Evolutionary conservation across 2,888 invertebrate species (phyloP).

Genomic region (Hetaerina titia): DNA sequence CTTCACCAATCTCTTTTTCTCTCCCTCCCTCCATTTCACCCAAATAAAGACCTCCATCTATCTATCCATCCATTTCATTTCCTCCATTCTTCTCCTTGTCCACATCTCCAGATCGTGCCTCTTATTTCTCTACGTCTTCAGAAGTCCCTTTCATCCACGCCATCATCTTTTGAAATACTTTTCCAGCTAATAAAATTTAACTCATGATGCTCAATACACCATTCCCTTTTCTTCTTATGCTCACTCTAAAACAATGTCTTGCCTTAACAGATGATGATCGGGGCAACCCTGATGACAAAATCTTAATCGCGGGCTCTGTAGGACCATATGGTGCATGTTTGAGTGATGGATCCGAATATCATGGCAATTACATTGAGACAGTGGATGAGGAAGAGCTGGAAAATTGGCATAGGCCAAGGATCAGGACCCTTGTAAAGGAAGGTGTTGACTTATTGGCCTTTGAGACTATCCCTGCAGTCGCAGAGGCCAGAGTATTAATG

Average conservation of each 20-base stretch:
- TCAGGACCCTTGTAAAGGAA: constrained; percentile 87
- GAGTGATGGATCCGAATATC: constrained; percentile 95
- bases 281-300: not conserved
- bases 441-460: constrained; percentile 92
- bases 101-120: too few species aligned
- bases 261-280: not conserved
- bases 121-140: too few species aligned
- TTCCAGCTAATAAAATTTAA: too few species aligned
- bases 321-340: constrained; percentile 96
- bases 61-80: too few species aligned
- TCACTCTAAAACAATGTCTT: not conserved
- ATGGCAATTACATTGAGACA: constrained; percentile 88
- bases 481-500: constrained; percentile 90
- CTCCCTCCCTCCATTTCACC: too few species aligned
- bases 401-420: constrained; percentile 91
- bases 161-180: too few species aligned
- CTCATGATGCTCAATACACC: too few species aligned
- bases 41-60: too few species aligned
- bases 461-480: constrained; percentile 93
- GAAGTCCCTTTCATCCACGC: too few species aligned
- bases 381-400: constrained; percentile 84
- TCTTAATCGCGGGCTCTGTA: constrained; percentile 90
- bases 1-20: too few species aligned
- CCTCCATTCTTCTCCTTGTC: too few species aligned
- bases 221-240: too few species aligned